Base-by-base conservation (phyloP, 2,888 invertebrate species). In the Cheiracanthium punctorium region DNA sequence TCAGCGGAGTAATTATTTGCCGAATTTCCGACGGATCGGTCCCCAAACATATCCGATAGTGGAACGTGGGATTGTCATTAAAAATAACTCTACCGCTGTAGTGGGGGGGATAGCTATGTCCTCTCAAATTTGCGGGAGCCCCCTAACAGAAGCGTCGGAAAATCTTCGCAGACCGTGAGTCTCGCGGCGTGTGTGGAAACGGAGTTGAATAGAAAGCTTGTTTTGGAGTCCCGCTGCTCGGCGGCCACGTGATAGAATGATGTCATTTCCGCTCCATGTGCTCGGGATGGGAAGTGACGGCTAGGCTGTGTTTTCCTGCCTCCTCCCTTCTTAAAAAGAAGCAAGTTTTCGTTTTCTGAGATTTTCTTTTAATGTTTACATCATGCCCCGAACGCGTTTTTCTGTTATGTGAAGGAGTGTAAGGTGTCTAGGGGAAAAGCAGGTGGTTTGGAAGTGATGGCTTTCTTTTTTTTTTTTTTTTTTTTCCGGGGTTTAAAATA, bases 181-280 rank as follows among this genome's bases (percentile, higher is more conserved):
- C 58, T 58, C 58, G 24, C 24, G 43, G 20, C 29, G 17, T 43
- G 43, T 29, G 71, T 17, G 8, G n/a, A 14, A 17, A 29, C 20
- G 43, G 29, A 71, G 71, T 71, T 71, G 71, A 71, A 71, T 71
- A 29, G 71, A 33, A 17, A 71, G 71, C 71, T 76, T 76, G 82
- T 82, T 82, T 75, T 82, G 82, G 75, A 76, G 82, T 82, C 82
- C 82, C 76, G 75, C 82, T 75, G 70, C 32, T 75, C n/a, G 48
- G 33, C 10, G 64, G 32, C 43, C 82, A 82, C 76, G 82, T 82
- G 82, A 82, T 64, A 20, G 20, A 17, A 17, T 82, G 82, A 82
- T 71, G 82, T 82, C 82, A 82, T 76, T 82, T 82, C 82, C 82
- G 37, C 41, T 43, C 75, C 82, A 82, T 82, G 82, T 82, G 82